These are phyloP conservation scores for Gadopsis marmoratus DNA, from an alignment of 2,797 vertebrate species.

Conservation along the genomic window DNA sequence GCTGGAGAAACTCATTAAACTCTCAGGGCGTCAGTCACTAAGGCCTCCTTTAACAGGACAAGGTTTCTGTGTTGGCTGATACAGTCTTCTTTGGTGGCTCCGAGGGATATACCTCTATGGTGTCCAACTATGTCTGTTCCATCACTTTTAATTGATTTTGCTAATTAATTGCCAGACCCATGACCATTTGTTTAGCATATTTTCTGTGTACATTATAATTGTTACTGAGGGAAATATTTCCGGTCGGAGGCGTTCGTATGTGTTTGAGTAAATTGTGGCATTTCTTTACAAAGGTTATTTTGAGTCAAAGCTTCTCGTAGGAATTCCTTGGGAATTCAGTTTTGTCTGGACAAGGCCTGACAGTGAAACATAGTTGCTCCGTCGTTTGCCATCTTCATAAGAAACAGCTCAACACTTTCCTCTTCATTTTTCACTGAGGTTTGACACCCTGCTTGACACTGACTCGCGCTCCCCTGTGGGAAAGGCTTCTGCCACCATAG, in stretches of 20 bases:
- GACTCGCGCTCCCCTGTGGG: conserved; percentile 79
- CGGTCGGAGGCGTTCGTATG: neutral
- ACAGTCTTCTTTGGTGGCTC: conserved; percentile 54
- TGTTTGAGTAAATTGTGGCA: conserved; percentile 16
- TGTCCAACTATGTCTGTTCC: conserved; percentile 61
- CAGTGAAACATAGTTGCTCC: conserved; percentile 51
- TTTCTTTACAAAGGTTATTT: conserved; percentile 26
- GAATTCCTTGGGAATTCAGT: conserved; percentile 36
- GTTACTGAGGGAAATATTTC: conserved; percentile 23
- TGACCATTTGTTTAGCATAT: conserved; percentile 57
- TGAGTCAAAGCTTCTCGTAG: conserved; percentile 8
- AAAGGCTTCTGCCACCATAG: conserved; percentile 82
- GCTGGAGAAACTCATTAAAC: conserved; percentile 87
- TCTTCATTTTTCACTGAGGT: conserved; percentile 78
- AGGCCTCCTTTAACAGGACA: conserved; percentile 77
- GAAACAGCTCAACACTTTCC: conserved; percentile 73
- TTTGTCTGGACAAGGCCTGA: conserved; percentile 55
- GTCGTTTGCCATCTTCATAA: conserved; percentile 61
- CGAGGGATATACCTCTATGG: conserved; percentile 58
- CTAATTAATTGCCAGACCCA: conserved; percentile 74
- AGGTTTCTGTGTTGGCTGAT: conserved; percentile 72
- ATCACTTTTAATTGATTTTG: conserved; percentile 73
- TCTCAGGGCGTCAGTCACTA: conserved; percentile 81
- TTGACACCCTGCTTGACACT: conserved; percentile 82
- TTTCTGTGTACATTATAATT: conserved; percentile 31